Base-by-base conservation (phyloP, 2,888 invertebrate genomes). In the Scotopteryx bipunctaria region DNA sequence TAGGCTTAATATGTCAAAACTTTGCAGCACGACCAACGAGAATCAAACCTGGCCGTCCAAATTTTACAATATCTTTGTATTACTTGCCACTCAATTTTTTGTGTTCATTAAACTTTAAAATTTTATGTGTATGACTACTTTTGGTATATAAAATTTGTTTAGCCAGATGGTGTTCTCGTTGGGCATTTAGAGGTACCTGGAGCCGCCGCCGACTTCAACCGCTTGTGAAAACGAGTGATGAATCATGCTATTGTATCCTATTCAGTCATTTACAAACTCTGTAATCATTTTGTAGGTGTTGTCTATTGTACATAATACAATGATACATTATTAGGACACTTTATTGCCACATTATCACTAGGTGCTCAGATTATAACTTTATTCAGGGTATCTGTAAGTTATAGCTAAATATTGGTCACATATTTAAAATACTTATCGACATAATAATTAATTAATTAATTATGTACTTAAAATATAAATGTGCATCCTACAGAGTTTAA, bases 161-260 rank as follows among this genome's bases (percentile, higher is more conserved):
- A 65, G 73, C 71, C 73, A 71, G 76, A 59, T 73, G 59, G 55
- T 79, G 73, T 81, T 81, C 77, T 78, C 73, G 71, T 78, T 78
- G 77, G 59, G 51, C 36, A 63, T 61, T 60, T 45, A 59, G 62
- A 56, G 64, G 67, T 68, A 69, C 63, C 60, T 63, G 63, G 62
- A 43, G 43, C 79, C 78, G 78, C 79, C 78, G 76, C 79, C 76
- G 56, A 76, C 77, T 72, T 63, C 52, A 46, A 64, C 66, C 55
- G 59, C 62, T 55, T 52, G 48, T 52, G 9, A 42, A 42, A 38
- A 43, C 48, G 27, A 32, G 49, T 33, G 25, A 32, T 23, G 5
- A 31, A 42, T 27, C 42, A 16, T 45, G 37, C 29, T 40, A 41
- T 43, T 41, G 29, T 40, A 21, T 31, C 13, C 19, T 31, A 31